Evolutionary conservation across 1,140 invertebrate genomes (phyloP).

Genomic region (Trichonephila clavata): DNA sequence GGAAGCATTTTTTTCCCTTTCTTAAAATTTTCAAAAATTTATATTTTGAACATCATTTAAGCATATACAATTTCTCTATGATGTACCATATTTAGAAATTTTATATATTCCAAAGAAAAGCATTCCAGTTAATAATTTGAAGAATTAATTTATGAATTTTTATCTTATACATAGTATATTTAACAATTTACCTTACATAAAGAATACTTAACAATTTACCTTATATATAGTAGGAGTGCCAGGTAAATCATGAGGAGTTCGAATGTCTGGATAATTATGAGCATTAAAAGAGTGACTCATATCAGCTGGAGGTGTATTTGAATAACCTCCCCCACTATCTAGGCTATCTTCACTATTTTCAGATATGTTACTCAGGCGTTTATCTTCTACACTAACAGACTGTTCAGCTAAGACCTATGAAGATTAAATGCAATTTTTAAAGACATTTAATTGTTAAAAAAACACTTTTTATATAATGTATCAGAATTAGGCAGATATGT

Average conservation of each 20-base stretch:
- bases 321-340: constrained; percentile 78
- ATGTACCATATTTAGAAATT: too few species aligned
- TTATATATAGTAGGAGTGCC: constrained; percentile 68
- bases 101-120: too few species aligned
- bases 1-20: too few species aligned
- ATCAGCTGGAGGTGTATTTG: constrained; percentile 79
- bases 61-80: too few species aligned
- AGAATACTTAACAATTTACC: background rate
- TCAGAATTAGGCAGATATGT: too few species aligned
- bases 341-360: constrained; percentile 83
- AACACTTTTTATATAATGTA: background rate
- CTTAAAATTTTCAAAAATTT: too few species aligned
- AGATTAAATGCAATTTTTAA: background rate
- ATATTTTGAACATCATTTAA: too few species aligned
- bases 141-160: background rate
- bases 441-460: background rate
- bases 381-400: constrained; percentile 80
- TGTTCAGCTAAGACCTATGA: constrained; percentile 73
- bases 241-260: constrained; percentile 74
- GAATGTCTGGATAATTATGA: constrained; percentile 72
- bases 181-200: background rate
- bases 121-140: background rate
- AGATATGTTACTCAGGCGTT: constrained; percentile 83
- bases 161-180: too few species aligned
- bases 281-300: constrained; percentile 76